phyloP scores from a whole-genome alignment of 2,888 invertebrate species.

The Clusia tigrina region DNA sequence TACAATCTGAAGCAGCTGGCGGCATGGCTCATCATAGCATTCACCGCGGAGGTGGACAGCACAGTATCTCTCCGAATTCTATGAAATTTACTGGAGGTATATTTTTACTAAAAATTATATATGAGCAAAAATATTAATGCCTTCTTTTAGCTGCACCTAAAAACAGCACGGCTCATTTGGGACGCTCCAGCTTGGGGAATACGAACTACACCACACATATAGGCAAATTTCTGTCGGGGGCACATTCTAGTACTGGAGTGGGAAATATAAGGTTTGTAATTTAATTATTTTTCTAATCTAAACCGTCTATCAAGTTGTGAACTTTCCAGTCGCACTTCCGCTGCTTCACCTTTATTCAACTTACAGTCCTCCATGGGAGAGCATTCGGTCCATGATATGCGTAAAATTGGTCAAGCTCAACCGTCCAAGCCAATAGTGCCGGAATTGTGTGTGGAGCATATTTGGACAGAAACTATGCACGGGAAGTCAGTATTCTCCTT shows the following conservation, averaged over 20 bases:
- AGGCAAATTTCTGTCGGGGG: slow-evolving; percentile 47
- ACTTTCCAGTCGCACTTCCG: slow-evolving; percentile 52
- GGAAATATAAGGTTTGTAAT: slow-evolving; percentile 42
- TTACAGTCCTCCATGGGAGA: slow-evolving; percentile 59
- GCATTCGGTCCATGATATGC: slow-evolving; percentile 62
- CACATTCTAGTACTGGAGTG: slow-evolving; percentile 55
- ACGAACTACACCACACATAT: slow-evolving; percentile 50
- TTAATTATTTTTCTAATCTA: not conserved
- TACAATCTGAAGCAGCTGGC: slow-evolving; percentile 62
- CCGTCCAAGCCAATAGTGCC: slow-evolving; percentile 80
- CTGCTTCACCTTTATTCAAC: slow-evolving; percentile 57
- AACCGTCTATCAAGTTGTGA: not conserved
- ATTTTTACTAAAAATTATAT: no score
- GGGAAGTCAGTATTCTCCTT: slow-evolving; percentile 62
- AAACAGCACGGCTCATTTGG: slow-evolving; percentile 46
- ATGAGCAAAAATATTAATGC: not conserved
- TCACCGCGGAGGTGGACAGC: slow-evolving; percentile 32
- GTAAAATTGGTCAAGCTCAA: slow-evolving; percentile 65
- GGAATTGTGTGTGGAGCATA: slow-evolving; percentile 85
- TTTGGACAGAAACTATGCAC: slow-evolving; percentile 82
- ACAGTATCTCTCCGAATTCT: slow-evolving; percentile 52
- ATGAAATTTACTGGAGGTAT: slow-evolving; percentile 52
- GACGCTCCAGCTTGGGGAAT: slow-evolving; percentile 45
- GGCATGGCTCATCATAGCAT: slow-evolving; percentile 43
- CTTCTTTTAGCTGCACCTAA: slow-evolving; percentile 44